These are phyloP conservation scores for Columbina picui DNA, from an alignment of 2,113 vertebrate genomes.

Conservation along the genomic window DNA sequence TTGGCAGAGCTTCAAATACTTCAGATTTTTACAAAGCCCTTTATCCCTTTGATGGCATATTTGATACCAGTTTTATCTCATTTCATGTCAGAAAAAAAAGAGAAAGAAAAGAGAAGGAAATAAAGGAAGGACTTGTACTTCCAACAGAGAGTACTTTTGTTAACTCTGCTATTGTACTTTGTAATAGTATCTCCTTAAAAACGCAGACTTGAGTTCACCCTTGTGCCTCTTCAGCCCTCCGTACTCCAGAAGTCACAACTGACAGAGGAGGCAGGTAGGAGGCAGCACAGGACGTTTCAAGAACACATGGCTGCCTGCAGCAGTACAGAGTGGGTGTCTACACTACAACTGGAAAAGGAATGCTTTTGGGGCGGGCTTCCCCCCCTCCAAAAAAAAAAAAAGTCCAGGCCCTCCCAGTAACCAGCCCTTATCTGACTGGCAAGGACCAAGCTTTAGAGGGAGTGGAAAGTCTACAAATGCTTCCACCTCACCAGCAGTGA, in stretches of 20 bases:
- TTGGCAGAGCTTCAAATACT: constrained; percentile 65
- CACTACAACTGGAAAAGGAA: background rate
- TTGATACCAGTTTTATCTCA: constrained; percentile 75
- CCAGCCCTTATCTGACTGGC: background rate
- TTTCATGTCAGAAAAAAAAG: background rate
- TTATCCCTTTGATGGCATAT: constrained; percentile 72
- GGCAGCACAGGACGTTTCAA: constrained; percentile 75
- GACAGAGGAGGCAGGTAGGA: constrained; percentile 67
- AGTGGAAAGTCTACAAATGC: background rate
- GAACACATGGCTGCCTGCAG: constrained; percentile 57
- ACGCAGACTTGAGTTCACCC: background rate
- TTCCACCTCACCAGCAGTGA: background rate
- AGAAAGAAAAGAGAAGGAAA: background rate
- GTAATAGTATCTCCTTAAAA: constrained; percentile 51
- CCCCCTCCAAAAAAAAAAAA: too few species aligned
- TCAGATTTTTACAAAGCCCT: constrained; percentile 65
- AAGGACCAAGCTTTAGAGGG: background rate
- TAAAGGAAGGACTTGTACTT: constrained; percentile 29
- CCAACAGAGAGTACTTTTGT: constrained; percentile 67
- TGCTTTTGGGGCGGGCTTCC: background rate
- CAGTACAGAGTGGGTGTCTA: constrained; percentile 3
- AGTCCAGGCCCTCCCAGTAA: background rate
- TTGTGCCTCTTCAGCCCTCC: background rate
- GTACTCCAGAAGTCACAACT: background rate
- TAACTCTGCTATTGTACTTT: constrained; percentile 54